These are phyloP conservation scores for Steatornis caripensis DNA, from an alignment of 2,113 vertebrate species.

Conservation along the genomic window DNA sequence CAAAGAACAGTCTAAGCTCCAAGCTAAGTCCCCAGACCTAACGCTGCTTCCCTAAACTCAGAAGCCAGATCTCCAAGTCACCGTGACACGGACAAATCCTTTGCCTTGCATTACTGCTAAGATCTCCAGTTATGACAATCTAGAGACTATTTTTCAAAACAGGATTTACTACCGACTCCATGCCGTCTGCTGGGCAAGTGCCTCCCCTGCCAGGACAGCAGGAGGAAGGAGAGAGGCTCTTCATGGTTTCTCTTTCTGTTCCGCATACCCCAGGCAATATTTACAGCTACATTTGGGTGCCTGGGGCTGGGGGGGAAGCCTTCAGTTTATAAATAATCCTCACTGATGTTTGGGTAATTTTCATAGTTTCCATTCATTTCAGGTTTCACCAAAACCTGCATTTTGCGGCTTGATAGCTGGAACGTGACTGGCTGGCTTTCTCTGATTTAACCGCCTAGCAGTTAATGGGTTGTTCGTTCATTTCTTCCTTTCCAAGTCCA, in stretches of 20 bases:
- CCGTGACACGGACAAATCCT: neutral
- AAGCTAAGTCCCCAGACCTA: neutral
- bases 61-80: neutral
- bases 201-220: neutral
- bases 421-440: neutral
- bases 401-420: neutral
- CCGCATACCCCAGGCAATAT: neutral
- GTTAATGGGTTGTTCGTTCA: neutral
- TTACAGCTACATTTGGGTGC: conserved; percentile 17
- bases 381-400: neutral
- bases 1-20: neutral
- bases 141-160: neutral
- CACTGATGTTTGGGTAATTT: conserved; percentile 10
- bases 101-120: neutral
- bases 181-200: neutral
- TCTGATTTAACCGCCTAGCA: neutral
- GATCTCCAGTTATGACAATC: neutral
- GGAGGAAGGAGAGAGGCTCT: neutral
- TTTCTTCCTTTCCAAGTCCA: neutral
- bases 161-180: conserved; percentile 19
- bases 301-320: neutral
- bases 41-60: neutral
- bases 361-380: conserved; percentile 53
- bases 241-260: conserved; percentile 65
- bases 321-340: conserved; percentile 41